Base-by-base conservation (phyloP, 2,797 vertebrate genomes). In the Distichodus sexfasciatus region DNA sequence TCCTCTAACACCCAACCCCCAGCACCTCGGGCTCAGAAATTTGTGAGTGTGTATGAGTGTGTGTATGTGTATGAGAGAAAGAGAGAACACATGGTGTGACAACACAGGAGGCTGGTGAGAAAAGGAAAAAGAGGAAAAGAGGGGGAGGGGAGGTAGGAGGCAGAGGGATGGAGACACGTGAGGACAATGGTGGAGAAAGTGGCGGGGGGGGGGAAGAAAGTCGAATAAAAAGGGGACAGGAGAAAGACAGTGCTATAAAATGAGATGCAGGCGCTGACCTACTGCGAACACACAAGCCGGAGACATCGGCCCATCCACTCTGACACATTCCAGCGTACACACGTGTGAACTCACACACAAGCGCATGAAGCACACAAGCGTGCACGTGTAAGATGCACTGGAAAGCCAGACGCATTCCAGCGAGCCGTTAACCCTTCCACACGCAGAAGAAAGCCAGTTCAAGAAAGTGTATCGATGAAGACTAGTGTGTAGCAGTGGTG, bases 21-120 rank as follows among this genome's bases (percentile, higher is more conserved):
- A 83, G 69, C 79, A 87, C 81, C 83, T 78, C 76, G 79, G 81
- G 82, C 77, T 74, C 58, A 80, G 78, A 85, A 82, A 79, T 81
- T 77, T 74, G 78, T 75, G 79, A 41, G 21, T 59, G 58, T 41
- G 44, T 3, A 7, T 11, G 35, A 54, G 46, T 64, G 17, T 47
- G 48, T 31, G 43, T 26, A n/a, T 64, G 54, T 28, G 47, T 75
- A 35, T 46, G 29, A 44, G 24, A 48, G 38, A 54, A 40, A 64
- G 11, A 54, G 61, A 64, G 51, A 62, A 46, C 71, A 72, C 71
- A 67, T 54, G 71, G 63, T 44, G 33, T 19, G 19, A 36, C 59
- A 60, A 24, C 1, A 21, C 58, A 66, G 41, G 48, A 61, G 63
- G 68, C n/a, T 58, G 43, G 68, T 29, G 75, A 65, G 77, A 77